These are phyloP conservation scores for Anneissia japonica DNA, from an alignment of 35 echinoderm and acorn worm genomes.

Conservation along the genomic window DNA sequence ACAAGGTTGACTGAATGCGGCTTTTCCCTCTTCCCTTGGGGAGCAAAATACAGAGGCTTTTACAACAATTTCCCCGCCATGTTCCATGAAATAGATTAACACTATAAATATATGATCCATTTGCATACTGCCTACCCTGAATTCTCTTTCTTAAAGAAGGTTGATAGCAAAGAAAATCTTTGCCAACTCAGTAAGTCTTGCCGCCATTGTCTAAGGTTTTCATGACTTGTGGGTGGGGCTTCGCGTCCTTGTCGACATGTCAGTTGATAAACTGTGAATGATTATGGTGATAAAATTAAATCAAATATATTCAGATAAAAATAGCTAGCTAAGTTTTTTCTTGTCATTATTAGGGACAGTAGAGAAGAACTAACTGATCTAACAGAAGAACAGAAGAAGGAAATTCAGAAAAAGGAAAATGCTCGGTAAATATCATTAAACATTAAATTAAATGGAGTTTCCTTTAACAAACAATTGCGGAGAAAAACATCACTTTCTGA, in stretches of 20 bases:
- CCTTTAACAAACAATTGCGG: no score
- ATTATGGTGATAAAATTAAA: neutral
- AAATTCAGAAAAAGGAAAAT: slow-evolving; percentile 88
- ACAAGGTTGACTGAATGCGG: no score
- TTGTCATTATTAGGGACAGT: slow-evolving; percentile 55
- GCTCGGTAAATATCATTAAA: slow-evolving; percentile 51
- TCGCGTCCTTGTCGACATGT: neutral
- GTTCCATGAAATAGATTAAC: no score
- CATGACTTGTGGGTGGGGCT: neutral
- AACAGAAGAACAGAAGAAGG: slow-evolving; percentile 78
- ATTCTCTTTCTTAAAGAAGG: no score
- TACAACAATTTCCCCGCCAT: no score
- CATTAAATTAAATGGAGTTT: no score
- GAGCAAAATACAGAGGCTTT: no score
- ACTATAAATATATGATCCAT: no score
- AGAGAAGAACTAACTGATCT: slow-evolving; percentile 64
- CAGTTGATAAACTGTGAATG: neutral
- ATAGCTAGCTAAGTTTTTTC: neutral
- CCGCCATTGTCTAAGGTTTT: neutral
- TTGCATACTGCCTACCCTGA: no score
- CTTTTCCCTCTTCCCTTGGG: no score
- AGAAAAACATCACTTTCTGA: no score
- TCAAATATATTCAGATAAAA: neutral
- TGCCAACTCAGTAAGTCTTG: neutral
- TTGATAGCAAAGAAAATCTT: neutral